These are phyloP conservation scores for Morinoia aosen DNA, from an alignment of 2,888 invertebrate species.

Conservation along the genomic window DNA sequence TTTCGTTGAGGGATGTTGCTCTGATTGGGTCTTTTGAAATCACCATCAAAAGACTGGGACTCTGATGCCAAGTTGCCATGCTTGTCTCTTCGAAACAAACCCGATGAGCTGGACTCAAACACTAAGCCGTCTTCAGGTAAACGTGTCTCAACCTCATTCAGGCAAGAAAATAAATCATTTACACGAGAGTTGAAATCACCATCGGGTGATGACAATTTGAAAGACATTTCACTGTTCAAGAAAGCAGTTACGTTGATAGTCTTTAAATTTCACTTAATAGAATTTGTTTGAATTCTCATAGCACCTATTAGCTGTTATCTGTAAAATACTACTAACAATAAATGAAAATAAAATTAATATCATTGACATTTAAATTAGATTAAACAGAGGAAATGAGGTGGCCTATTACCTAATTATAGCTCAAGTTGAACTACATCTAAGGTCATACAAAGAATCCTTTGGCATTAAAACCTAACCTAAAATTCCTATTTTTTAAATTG, in stretches of 20 bases:
- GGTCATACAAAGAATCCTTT: too few species aligned
- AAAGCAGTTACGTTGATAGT: not conserved
- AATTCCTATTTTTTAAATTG: too few species aligned
- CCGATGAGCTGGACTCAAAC: conserved; percentile 26
- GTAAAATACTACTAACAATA: not conserved
- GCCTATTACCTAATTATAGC: too few species aligned
- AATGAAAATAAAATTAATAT: not conserved
- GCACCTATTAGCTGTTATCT: not conserved
- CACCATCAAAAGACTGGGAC: not conserved
- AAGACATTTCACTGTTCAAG: not conserved
- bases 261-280: not conserved
- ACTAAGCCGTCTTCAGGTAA: not conserved
- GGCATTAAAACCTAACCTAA: too few species aligned
- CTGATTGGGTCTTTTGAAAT: conserved; percentile 3
- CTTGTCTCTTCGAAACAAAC: not conserved
- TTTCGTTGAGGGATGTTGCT: conserved; percentile 44
- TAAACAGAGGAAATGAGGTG: too few species aligned
- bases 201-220: conserved; percentile 15
- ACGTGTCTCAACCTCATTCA: not conserved
- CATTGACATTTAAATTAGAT: too few species aligned
- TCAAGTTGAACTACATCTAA: too few species aligned
- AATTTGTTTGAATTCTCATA: not conserved
- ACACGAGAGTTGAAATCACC: conserved; percentile 22
- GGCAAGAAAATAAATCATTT: not conserved
- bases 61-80: not conserved